Evolutionary conservation across 2,888 invertebrate species (phyloP).

Genomic region (Priocnemis perturbator): DNA sequence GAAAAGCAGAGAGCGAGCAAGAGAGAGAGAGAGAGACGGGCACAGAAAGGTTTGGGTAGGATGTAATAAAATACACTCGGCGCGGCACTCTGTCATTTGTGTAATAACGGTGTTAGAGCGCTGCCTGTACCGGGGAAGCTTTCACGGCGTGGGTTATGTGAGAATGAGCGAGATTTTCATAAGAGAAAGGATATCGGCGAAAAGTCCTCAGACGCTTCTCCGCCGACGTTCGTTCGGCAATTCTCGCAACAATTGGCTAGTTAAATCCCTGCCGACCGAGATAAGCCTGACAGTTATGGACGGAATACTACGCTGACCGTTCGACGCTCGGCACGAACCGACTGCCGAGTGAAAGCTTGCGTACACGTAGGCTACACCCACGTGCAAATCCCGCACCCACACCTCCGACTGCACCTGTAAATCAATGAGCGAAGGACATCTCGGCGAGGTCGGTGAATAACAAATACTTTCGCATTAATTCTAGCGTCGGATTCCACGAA

Average conservation of each 20-base stretch:
- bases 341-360: too few relatives aligned
- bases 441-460: slow-evolving; percentile 7
- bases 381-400: too few relatives aligned
- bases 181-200: background rate
- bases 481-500: background rate
- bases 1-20: background rate
- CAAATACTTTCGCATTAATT: slow-evolving; percentile 20
- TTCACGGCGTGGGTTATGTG: slow-evolving; percentile 28
- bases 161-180: slow-evolving; percentile 20
- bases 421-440: slow-evolving; percentile 10
- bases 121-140: slow-evolving; percentile 10
- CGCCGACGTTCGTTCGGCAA: too few relatives aligned
- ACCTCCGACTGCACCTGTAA: slow-evolving; percentile 13
- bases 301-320: too few relatives aligned
- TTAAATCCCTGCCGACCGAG: too few relatives aligned
- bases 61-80: slow-evolving; percentile 10
- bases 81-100: slow-evolving; percentile 52
- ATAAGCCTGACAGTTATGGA: too few relatives aligned
- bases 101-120: slow-evolving; percentile 47
- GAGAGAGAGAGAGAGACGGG: background rate
- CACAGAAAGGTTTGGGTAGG: slow-evolving; percentile 4
- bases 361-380: too few relatives aligned
- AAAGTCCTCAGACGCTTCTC: background rate
- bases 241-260: too few relatives aligned
- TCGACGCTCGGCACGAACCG: too few relatives aligned